Percentiles rank a stretch among this genome's conserved stretches.
phyloP scores from a whole-genome alignment of 1,140 invertebrate genomes.

The Ectropis grisescens region DNA sequence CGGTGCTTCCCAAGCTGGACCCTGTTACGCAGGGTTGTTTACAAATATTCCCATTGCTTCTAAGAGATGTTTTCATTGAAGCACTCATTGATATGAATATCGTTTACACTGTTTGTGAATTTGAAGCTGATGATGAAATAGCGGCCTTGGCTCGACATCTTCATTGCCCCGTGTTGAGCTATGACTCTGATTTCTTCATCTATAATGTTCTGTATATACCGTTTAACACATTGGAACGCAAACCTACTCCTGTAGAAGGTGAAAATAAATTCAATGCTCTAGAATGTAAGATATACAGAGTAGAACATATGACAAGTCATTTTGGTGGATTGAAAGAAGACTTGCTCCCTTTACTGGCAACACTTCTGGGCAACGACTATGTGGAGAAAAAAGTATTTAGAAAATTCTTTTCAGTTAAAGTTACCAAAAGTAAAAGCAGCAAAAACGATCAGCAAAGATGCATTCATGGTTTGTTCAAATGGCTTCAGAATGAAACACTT shows the following conservation, averaged over 20 bases:
- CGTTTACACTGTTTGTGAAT: conserved; percentile 78
- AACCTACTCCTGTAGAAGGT: conserved; percentile 30
- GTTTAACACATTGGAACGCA: conserved; percentile 75
- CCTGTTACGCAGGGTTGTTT: conserved; percentile 58
- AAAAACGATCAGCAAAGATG: conserved; percentile 72
- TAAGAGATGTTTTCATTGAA: conserved; percentile 80
- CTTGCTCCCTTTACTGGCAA: conserved; percentile 83
- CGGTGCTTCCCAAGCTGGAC: conserved; percentile 54
- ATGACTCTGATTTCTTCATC: conserved; percentile 94
- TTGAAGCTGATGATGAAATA: conserved; percentile 90
- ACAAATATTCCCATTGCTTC: conserved; percentile 78
- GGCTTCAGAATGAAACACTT: conserved; percentile 79
- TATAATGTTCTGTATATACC: conserved; percentile 88
- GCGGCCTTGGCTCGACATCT: conserved; percentile 81
- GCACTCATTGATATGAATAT: conserved; percentile 76
- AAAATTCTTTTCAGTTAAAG: conserved; percentile 77
- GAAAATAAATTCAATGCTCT: conserved; percentile 34
- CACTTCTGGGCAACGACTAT: conserved; percentile 90
- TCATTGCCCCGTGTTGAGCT: conserved; percentile 87
- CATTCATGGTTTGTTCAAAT: conserved; percentile 79
- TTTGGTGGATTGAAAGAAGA: conserved; percentile 76
- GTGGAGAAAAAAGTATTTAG: conserved; percentile 77
- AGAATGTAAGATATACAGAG: conserved; percentile 79
- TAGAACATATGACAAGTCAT: conserved; percentile 76
- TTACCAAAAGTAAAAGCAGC: conserved; percentile 71